Evolutionary conservation across 2,113 vertebrate genomes (phyloP), one percentile per base, ranked within the genome.

Genomic region (Corvus moneduloides): DNA sequence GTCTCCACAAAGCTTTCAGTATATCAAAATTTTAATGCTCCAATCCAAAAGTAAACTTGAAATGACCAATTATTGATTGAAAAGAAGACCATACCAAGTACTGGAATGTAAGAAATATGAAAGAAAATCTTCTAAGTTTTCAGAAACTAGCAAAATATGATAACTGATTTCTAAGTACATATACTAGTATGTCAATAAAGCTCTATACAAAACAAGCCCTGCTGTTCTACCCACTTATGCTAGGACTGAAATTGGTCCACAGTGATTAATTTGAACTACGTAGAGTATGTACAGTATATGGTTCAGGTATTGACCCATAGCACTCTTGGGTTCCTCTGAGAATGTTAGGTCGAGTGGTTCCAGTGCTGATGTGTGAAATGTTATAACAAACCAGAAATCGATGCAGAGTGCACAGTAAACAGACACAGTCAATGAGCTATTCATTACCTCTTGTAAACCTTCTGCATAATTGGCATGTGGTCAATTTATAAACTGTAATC

Each of bases 401-500:
- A 84, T 91, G 59, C 22, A 82, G 77, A 96, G 88, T 93, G 84
- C 58, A 77, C 37, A 63, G 87, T 48, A 62, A 76, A 96, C 63
- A 84, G 71, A 66, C 83, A 27, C 62, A 93, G 93, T 93, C 94
- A 95, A 95, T 64, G 93, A 59, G 87, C 76, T 95, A 94, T 88
- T 87, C 71, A 96, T 94, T 93, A 95, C 59, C 81, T 95, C 95
- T 95, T 83, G 79, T 84, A 96, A 94, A 92, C 81, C 61, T 90
- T 58, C 54, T 80, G 84, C 30, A 86, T 69, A 81, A 96, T 63
- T 92, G 90, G 43, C 30, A 13, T 59, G 67, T 74, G 76, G 55
- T 91, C 90, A 94, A 90, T 95, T 84, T 85, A 94, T 90, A 86
- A 63, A 90, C 78, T 89, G 61, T 75, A 91, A 96, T 90, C 73